phyloP scores from a whole-genome alignment of 2,113 vertebrate species.

The Nanorana parkeri region DNA sequence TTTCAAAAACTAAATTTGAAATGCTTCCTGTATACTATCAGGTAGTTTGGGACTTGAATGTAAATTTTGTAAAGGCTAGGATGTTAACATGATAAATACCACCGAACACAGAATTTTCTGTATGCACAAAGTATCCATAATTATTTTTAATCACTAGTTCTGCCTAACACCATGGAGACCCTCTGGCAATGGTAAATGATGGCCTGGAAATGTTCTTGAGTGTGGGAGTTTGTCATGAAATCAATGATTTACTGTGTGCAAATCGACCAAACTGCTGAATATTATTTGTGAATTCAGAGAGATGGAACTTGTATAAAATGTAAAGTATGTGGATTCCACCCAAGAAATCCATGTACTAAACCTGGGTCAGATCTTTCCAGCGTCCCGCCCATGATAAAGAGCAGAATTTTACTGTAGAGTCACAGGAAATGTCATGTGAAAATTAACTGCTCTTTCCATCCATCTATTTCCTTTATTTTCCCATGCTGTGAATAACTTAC shows the following conservation, averaged over 20 bases:
- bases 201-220: background rate
- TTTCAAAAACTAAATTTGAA: too few relatives aligned
- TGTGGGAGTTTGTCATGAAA: constrained; percentile 27
- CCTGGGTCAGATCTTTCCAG: constrained; percentile 32
- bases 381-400: constrained; percentile 5
- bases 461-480: background rate
- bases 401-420: background rate
- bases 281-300: constrained; percentile 25
- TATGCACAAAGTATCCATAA: too few relatives aligned
- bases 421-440: constrained; percentile 26
- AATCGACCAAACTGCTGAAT: background rate
- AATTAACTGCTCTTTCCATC: background rate
- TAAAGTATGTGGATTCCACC: constrained; percentile 28
- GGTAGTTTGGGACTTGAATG: too few relatives aligned
- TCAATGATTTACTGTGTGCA: constrained; percentile 13
- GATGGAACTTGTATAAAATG: background rate
- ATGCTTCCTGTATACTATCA: too few relatives aligned
- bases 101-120: too few relatives aligned
- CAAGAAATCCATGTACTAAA: constrained; percentile 9
- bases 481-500: background rate
- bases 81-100: too few relatives aligned
- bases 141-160: background rate
- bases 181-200: background rate
- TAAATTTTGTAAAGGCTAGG: too few relatives aligned
- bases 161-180: background rate